Evolutionary conservation across 2,888 invertebrate species (phyloP).

Genomic region (Acanthoscelides obtectus): DNA sequence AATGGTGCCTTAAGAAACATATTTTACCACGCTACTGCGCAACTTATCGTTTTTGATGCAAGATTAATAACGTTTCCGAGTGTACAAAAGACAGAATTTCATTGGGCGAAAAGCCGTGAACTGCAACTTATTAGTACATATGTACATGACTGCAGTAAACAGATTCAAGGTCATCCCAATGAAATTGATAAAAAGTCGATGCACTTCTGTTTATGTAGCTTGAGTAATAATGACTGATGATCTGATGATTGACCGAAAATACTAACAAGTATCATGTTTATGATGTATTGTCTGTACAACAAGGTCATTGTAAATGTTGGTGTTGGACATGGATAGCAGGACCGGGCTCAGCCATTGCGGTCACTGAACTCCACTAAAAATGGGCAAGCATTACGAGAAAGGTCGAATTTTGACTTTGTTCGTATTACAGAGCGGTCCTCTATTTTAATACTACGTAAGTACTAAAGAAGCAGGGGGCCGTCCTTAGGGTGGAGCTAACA

Average conservation of each 20-base stretch:
- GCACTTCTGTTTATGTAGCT: constrained; percentile 33
- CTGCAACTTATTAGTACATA: constrained; percentile 34
- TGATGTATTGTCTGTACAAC: constrained; percentile 40
- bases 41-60: neutral
- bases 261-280: constrained; percentile 31
- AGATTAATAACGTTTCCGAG: neutral
- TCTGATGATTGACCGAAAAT: constrained; percentile 37
- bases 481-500: too few species aligned
- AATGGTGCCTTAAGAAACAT: too few species aligned
- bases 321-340: constrained; percentile 38
- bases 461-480: too few species aligned
- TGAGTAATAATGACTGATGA: neutral
- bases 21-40: neutral
- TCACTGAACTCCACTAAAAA: neutral
- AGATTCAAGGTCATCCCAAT: constrained; percentile 37
- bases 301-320: constrained; percentile 37
- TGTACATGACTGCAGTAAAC: constrained; percentile 30
- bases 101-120: constrained; percentile 30
- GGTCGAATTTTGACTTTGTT: too few species aligned
- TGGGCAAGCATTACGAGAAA: too few species aligned
- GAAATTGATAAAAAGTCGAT: constrained; percentile 41
- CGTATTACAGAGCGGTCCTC: too few species aligned
- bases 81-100: constrained; percentile 16
- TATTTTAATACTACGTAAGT: too few species aligned
- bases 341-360: constrained; percentile 24